Conservation (phyloP, 1,140 invertebrate species). For the Drosophila kikkawai region DNA sequence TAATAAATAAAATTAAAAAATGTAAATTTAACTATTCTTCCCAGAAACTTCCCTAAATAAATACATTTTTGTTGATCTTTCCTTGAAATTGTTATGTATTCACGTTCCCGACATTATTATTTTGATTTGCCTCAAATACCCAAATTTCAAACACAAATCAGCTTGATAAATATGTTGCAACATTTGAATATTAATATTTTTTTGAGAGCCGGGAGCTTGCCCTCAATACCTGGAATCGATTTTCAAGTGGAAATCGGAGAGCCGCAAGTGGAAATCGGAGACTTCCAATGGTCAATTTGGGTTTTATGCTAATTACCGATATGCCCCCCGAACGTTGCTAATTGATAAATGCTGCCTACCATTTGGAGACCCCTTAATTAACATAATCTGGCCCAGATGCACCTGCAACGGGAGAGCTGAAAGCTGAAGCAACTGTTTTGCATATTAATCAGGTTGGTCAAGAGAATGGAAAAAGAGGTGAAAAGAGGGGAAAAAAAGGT, state of each 20-base stretch:
- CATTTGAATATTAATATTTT: constrained; percentile 33
- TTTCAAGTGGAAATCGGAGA: constrained; percentile 20
- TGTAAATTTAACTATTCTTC: not conserved
- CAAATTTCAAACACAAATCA: constrained; percentile 30
- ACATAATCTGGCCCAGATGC: constrained; percentile 50
- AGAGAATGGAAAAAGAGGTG: not conserved
- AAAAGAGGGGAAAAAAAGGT: not conserved
- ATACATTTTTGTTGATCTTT: not conserved
- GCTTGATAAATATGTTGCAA: constrained; percentile 33
- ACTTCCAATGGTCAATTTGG: constrained; percentile 39
- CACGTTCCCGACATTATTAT: no score
- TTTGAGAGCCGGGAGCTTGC: constrained; percentile 3
- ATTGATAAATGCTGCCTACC: constrained; percentile 67
- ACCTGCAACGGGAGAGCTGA: constrained; percentile 44
- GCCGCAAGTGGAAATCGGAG: not conserved
- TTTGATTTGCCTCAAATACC: not conserved
- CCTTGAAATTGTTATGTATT: no score
- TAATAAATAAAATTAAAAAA: not conserved
- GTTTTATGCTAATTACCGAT: constrained; percentile 36
- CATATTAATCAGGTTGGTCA: constrained; percentile 72
- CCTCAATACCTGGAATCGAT: constrained; percentile 26
- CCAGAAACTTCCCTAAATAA: not conserved
- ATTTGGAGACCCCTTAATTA: constrained; percentile 44
- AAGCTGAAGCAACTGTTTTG: constrained; percentile 43
- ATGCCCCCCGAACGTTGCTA: constrained; percentile 48